Conservation (phyloP, 1,140 invertebrate genomes). For the Onthophagus taurus region DNA sequence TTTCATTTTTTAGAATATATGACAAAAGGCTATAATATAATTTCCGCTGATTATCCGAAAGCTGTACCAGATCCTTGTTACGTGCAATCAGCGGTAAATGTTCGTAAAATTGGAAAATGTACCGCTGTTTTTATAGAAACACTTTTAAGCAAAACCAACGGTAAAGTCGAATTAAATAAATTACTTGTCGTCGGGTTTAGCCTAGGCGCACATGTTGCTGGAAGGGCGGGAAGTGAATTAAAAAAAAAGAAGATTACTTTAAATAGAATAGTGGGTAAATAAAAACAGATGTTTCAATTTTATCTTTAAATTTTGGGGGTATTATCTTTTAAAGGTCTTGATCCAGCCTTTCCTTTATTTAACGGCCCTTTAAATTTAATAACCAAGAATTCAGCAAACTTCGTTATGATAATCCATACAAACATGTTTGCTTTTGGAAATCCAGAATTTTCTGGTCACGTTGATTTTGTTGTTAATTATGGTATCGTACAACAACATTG, state of each 20-base stretch:
- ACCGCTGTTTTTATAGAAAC: neutral
- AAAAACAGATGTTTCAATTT: too few relatives aligned
- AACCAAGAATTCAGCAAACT: slow-evolving; percentile 57
- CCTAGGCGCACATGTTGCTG: neutral
- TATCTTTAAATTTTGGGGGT: too few relatives aligned
- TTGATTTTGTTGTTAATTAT: slow-evolving; percentile 63
- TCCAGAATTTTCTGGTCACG: slow-evolving; percentile 46
- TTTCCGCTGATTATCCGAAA: slow-evolving; percentile 1
- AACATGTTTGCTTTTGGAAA: slow-evolving; percentile 54
- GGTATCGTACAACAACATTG: neutral
- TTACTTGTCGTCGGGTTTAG: neutral
- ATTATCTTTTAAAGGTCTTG: too few relatives aligned
- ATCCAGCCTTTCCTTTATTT: slow-evolving; percentile 54
- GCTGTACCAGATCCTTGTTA: slow-evolving; percentile 5
- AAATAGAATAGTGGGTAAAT: neutral
- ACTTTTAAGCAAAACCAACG: neutral
- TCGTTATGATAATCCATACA: slow-evolving; percentile 63
- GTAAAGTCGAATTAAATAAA: neutral
- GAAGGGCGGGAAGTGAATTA: neutral
- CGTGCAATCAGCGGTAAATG: neutral
- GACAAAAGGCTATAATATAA: slow-evolving; percentile 6
- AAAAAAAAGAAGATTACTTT: neutral
- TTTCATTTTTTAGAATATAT: slow-evolving; percentile 4
- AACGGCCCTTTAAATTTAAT: slow-evolving; percentile 41
- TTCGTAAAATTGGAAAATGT: slow-evolving; percentile 1